These are phyloP conservation scores for Drosophila helvetica DNA, from an alignment of 2,888 invertebrate genomes.

Conservation along the genomic window DNA sequence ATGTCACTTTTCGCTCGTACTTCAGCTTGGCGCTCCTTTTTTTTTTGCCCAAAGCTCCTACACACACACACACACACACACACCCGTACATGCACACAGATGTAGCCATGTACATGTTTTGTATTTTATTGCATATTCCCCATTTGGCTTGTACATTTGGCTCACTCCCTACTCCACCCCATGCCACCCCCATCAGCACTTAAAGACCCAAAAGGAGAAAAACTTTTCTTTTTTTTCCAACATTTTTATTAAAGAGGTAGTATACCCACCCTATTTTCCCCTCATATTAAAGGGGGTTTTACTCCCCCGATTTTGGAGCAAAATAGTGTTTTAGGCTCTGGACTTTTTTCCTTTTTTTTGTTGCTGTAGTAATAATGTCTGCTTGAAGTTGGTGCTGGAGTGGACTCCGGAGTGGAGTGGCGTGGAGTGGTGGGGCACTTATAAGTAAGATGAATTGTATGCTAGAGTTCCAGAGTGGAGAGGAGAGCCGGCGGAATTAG, in stretches of 20 bases:
- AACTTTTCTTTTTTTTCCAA: constrained; percentile 38
- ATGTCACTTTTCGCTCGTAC: constrained; percentile 71
- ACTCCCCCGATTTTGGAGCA: constrained; percentile 6
- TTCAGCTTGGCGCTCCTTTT: constrained; percentile 47
- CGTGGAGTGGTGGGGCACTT: constrained; percentile 32
- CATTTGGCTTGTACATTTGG: constrained; percentile 65
- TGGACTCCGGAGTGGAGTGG: constrained; percentile 36
- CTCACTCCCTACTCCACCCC: constrained; percentile 1
- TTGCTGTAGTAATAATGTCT: constrained; percentile 66
- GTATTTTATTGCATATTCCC: constrained; percentile 81
- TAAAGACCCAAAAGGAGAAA: constrained; percentile 45
- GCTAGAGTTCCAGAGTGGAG: constrained; percentile 23
- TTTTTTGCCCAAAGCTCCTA: constrained; percentile 35
- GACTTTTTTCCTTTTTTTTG: constrained; percentile 35
- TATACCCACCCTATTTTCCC: constrained; percentile 25
- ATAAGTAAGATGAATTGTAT: constrained; percentile 76
- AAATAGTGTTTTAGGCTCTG: constrained; percentile 72
- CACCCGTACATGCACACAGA: constrained; percentile 13
- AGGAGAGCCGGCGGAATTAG: constrained; percentile 64
- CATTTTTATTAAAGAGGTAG: constrained; percentile 57
- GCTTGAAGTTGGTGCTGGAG: constrained; percentile 45
- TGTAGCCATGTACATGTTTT: constrained; percentile 42
- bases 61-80: constrained; percentile 22
- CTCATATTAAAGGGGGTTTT: background rate
- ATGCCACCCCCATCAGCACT: constrained; percentile 50